phyloP scores from a whole-genome alignment of 2,113 vertebrate species.

The Oreamnos americanus region DNA sequence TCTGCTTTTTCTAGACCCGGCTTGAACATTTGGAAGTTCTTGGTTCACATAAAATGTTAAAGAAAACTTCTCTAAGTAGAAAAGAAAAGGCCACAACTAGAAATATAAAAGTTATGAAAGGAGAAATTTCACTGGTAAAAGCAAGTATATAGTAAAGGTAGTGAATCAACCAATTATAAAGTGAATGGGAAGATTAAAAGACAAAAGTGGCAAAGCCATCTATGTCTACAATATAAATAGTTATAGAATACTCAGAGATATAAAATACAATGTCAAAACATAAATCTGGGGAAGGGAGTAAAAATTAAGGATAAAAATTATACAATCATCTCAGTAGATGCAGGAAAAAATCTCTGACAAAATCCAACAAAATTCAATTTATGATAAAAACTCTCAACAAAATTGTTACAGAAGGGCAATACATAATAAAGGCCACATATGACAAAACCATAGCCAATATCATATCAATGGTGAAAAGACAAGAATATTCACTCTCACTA shows the following conservation, averaged over 20 bases:
- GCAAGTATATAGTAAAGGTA: neutral
- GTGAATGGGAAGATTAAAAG: neutral
- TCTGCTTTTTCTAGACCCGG: neutral
- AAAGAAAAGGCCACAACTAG: neutral
- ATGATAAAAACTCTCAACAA: neutral
- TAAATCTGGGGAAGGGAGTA: neutral
- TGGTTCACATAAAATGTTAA: neutral
- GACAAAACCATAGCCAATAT: neutral
- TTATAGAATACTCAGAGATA: neutral
- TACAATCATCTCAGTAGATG: neutral
- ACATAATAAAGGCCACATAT: neutral
- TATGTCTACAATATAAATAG: neutral
- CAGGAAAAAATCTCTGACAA: neutral
- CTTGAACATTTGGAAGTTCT: neutral
- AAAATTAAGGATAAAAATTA: neutral
- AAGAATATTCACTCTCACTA: neutral
- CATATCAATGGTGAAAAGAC: neutral
- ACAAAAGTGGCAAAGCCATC: neutral
- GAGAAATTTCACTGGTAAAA: neutral
- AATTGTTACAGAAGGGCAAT: neutral
- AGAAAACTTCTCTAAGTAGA: neutral
- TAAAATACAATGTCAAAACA: neutral
- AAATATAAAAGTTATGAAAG: neutral
- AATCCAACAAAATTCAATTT: neutral
- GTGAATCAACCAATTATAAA: neutral